Percentiles rank a stretch among this genome's conserved stretches.
These are phyloP conservation scores for Vanessa atalanta DNA, from an alignment of 1,140 invertebrate genomes.

Conservation along the genomic window DNA sequence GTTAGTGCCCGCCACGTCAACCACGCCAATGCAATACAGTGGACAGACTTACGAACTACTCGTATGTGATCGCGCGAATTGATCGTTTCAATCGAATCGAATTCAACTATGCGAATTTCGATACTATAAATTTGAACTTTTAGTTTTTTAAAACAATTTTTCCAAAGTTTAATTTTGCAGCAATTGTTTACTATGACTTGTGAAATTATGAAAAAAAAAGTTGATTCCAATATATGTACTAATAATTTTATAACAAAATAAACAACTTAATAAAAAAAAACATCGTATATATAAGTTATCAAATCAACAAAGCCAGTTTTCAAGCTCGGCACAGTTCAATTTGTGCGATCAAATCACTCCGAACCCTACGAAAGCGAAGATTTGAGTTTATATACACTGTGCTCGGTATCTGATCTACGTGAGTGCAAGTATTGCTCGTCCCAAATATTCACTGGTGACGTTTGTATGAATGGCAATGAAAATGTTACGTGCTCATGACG, in stretches of 20 bases:
- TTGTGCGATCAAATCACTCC: constrained; percentile 38
- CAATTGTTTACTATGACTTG: constrained; percentile 4
- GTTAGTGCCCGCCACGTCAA: constrained; percentile 71
- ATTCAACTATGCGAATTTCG: neutral
- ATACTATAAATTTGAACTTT: neutral
- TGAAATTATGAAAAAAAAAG: neutral
- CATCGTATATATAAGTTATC: neutral
- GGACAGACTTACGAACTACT: constrained; percentile 29
- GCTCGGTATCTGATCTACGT: neutral
- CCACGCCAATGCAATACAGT: constrained; percentile 45
- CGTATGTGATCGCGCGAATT: constrained; percentile 38
- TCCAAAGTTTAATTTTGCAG: neutral
- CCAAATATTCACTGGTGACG: neutral
- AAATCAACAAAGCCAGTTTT: neutral
- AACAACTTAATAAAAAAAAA: neutral
- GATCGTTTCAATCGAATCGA: constrained; percentile 19
- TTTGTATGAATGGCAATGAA: constrained; percentile 15
- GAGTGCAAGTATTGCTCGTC: neutral
- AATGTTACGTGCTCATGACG: constrained; percentile 41
- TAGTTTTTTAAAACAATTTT: neutral
- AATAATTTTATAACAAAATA: neutral
- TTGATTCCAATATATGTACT: neutral
- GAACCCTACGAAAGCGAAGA: neutral
- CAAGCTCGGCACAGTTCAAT: constrained; percentile 37
- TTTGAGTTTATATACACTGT: neutral